Conservation (phyloP, 2,888 invertebrate genomes). For the Stenchaetothrips biformis region DNA sequence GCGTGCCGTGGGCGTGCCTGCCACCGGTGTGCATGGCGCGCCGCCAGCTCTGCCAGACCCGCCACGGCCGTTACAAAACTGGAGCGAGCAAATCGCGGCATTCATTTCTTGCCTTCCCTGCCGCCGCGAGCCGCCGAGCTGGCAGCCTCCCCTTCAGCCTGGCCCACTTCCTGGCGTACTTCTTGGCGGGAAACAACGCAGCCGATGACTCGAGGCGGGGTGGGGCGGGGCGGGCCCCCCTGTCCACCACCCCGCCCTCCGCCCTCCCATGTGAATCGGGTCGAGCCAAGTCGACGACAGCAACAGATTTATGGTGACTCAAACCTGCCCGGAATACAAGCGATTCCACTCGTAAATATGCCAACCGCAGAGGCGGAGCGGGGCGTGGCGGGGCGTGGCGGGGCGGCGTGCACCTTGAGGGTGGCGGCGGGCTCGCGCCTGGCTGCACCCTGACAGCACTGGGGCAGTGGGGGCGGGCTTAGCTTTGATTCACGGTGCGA, state of each 20-base stretch:
- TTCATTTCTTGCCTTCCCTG: too few relatives aligned
- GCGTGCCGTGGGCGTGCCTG: too few relatives aligned
- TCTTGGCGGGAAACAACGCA: not conserved
- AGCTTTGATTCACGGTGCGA: conserved; percentile 17
- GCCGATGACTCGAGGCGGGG: not conserved
- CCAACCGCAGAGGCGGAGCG: not conserved
- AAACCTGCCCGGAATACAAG: conserved; percentile 21
- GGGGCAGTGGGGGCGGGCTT: not conserved
- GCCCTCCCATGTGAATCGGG: not conserved
- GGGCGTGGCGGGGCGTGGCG: not conserved
- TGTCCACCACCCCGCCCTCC: not conserved
- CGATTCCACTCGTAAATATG: conserved; percentile 21
- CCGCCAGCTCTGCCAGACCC: too few relatives aligned
- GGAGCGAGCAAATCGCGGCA: too few relatives aligned
- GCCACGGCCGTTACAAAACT: too few relatives aligned
- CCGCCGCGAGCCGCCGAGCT: too few relatives aligned
- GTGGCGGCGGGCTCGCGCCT: not conserved
- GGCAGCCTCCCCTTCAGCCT: not conserved
- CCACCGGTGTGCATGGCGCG: too few relatives aligned
- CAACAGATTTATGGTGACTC: conserved; percentile 12
- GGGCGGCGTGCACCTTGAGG: not conserved
- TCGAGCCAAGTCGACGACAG: conserved; percentile 13
- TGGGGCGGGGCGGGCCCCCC: not conserved
- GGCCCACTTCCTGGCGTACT: not conserved
- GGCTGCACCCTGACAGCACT: not conserved